Percentiles rank a stretch among this genome's conserved stretches.
Evolutionary conservation across 1,140 invertebrate genomes (phyloP).

Genomic region (Drepana arcuata): DNA sequence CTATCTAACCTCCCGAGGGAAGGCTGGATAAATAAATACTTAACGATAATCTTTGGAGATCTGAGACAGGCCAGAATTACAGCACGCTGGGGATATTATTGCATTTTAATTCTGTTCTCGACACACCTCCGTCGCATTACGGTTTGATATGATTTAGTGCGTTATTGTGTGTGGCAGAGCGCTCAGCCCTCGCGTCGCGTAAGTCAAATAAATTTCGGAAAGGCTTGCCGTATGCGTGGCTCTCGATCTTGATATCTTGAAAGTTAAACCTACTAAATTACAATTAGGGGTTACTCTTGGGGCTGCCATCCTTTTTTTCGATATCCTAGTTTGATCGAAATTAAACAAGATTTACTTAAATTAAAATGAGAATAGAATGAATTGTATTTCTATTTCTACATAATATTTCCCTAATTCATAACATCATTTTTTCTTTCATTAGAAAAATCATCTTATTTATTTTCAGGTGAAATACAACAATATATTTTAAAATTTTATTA

Average conservation of each 20-base stretch:
- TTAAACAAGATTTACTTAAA: no score
- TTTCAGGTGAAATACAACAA: no score
- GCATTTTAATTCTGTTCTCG: constrained; percentile 59
- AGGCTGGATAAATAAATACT: constrained; percentile 67
- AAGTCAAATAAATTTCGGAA: constrained; percentile 38
- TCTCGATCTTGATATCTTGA: constrained; percentile 31
- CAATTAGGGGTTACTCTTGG: constrained; percentile 34
- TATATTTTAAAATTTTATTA: no score
- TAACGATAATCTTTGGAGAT: constrained; percentile 59
- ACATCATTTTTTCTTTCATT: no score
- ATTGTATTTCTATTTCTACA: no score
- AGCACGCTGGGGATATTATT: constrained; percentile 54
- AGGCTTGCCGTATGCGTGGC: constrained; percentile 29
- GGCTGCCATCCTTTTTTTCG: no score
- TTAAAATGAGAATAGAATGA: no score
- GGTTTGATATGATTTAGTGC: constrained; percentile 53
- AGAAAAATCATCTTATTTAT: no score
- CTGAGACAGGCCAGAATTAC: constrained; percentile 62
- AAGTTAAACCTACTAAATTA: constrained; percentile 47
- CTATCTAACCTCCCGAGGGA: constrained; percentile 60
- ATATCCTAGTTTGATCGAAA: no score
- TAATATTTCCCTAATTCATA: no score
- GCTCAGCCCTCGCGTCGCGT: constrained; percentile 20
- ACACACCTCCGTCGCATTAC: constrained; percentile 52
- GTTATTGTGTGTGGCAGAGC: constrained; percentile 38